Percentiles rank a stretch among this genome's conserved stretches.
phyloP scores from a whole-genome alignment of 2,888 invertebrate genomes.

The Nemurella pictetii region DNA sequence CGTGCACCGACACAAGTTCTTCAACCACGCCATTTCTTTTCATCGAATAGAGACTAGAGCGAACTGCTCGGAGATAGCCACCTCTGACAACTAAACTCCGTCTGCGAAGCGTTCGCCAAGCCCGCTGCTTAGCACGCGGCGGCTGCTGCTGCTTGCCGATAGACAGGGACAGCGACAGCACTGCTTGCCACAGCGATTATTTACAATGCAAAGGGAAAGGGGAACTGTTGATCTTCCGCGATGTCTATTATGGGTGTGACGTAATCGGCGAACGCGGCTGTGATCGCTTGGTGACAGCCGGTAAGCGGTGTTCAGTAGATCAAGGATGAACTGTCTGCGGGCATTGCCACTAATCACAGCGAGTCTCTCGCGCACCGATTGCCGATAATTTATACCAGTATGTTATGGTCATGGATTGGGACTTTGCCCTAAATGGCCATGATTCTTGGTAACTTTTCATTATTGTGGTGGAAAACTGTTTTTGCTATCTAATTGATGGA shows the following conservation, averaged over 20 bases:
- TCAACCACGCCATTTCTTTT: slow-evolving; percentile 20
- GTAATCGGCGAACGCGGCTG: background rate
- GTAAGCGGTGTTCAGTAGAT: background rate
- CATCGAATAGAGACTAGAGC: background rate
- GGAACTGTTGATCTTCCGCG: background rate
- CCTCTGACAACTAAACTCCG: background rate
- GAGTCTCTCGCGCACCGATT: background rate
- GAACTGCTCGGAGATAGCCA: background rate
- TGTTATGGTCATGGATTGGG: background rate
- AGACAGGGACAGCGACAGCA: background rate
- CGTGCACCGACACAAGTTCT: slow-evolving; percentile 1
- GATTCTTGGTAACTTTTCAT: background rate
- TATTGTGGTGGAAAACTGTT: background rate
- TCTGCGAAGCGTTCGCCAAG: background rate
- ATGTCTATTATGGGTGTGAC: background rate
- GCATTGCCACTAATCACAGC: background rate
- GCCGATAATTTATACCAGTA: background rate
- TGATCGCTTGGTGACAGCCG: background rate
- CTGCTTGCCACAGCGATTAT: background rate
- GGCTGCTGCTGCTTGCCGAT: too few species aligned
- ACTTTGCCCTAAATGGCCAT: background rate
- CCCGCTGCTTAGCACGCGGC: background rate
- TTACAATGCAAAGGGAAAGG: background rate
- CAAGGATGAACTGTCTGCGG: background rate
- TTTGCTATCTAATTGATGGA: background rate